Base-by-base conservation (phyloP, 2,888 invertebrate species). In the Platycnemis pennipes region DNA sequence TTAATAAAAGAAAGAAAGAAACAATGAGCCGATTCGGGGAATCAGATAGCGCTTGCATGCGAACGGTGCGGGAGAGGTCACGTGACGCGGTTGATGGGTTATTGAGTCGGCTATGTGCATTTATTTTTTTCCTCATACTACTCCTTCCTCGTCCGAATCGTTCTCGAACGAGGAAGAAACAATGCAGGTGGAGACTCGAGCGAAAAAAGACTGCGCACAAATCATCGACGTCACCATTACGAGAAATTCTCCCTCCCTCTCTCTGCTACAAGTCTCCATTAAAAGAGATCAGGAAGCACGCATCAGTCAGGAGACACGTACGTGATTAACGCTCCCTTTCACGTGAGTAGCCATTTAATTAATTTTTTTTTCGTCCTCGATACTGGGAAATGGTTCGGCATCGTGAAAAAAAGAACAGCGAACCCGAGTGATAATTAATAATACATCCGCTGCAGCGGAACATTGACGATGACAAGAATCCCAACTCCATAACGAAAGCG, bases 31-130 rank as follows among this genome's bases (percentile, higher is more conserved):
- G 37, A 77, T 77, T 77, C 77, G 16, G 77, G 77, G 31, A 77
- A 77, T 77, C 56, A 91, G 91, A 91, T 91, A 91, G 63, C 45
- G n/a, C 77, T 37, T 56, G 69, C 91, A 91, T 69, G 91, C 91
- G 44, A 91, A 42, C 63, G 7, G 44, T 91, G 91, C 91, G 91
- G 91, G 91, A 37, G 44, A 4, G 91, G 45, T 91, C 91, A 91
- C 91, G 91, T 91, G 91, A 91, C 44, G n/a, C 45, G 63, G 44
- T n/a, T 91, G 91, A 91, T 63, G 91, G 91, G 63, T 37, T 91
- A 91, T 91, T 63, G 91, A 63, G 44, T 45, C 7, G 1, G 26
- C 11, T 56, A 63, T 63, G n/a, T n/a, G 26, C 26, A 26, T n/a
- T 63, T n/a, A 26, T 63, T 56, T 56, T 19, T 11, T 22, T 56